Percentiles rank a stretch among this genome's conserved stretches.
Evolutionary conservation across 2,113 vertebrate genomes (phyloP).

Genomic region (Sinocyclocheilus anophthalmus): DNA sequence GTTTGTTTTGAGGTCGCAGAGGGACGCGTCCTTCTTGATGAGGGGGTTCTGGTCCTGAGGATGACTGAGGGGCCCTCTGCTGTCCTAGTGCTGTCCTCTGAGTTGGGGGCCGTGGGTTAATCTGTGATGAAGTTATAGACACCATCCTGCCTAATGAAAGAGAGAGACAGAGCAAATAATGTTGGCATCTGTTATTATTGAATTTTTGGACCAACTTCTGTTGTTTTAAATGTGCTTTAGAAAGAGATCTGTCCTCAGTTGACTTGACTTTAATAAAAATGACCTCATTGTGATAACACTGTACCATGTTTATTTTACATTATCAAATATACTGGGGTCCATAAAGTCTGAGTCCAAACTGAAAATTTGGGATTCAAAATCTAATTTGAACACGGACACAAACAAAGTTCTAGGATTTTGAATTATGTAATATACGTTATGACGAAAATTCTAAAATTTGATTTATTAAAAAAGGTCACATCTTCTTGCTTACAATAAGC

Average conservation of each 20-base stretch:
- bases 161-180: slow-evolving; percentile 15
- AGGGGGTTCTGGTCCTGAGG: slow-evolving; percentile 80
- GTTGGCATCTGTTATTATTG: not conserved
- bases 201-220: too few relatives aligned
- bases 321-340: not conserved
- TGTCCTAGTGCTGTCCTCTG: slow-evolving; percentile 70
- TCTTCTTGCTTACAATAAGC: not conserved
- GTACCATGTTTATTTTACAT: not conserved
- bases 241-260: too few relatives aligned
- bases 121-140: slow-evolving; percentile 72
- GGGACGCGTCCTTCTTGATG: slow-evolving; percentile 68
- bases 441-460: not conserved
- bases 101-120: slow-evolving; percentile 68
- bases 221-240: too few relatives aligned
- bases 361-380: not conserved
- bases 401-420: not conserved
- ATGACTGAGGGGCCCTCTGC: slow-evolving; percentile 81
- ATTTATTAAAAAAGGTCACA: not conserved
- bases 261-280: too few relatives aligned
- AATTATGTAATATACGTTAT: too few relatives aligned
- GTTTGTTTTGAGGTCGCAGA: slow-evolving; percentile 73
- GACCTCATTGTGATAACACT: not conserved
- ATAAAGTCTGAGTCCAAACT: not conserved
- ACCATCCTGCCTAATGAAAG: slow-evolving; percentile 78
- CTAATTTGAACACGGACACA: not conserved